Percentiles rank a stretch among this genome's conserved stretches.
phyloP scores from a whole-genome alignment of 2,888 invertebrate species.

The Acleris laterana region DNA sequence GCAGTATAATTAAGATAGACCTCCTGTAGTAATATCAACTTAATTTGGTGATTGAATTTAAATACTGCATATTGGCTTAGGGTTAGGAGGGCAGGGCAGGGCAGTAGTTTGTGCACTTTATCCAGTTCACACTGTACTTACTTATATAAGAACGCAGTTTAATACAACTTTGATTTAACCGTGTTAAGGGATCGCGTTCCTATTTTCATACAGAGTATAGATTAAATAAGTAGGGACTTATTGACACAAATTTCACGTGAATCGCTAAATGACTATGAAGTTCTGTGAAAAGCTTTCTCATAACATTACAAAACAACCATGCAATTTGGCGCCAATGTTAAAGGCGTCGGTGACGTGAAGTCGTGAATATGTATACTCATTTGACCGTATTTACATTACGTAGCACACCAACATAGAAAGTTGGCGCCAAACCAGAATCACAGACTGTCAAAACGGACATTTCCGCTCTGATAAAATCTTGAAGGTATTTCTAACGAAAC shows the following conservation, averaged over 20 bases:
- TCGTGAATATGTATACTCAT: constrained; percentile 17
- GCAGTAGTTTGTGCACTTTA: too few relatives aligned
- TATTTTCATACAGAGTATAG: too few relatives aligned
- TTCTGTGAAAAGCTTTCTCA: background rate
- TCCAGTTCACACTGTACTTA: too few relatives aligned
- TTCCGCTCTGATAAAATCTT: constrained; percentile 29
- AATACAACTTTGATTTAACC: background rate
- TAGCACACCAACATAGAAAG: constrained; percentile 35
- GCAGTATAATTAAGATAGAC: too few relatives aligned
- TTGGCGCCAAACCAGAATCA: constrained; percentile 35
- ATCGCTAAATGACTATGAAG: background rate
- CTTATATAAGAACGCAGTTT: constrained; percentile 8
- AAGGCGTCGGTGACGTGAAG: constrained; percentile 19
- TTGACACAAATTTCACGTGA: background rate
- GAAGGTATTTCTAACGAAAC: constrained; percentile 9
- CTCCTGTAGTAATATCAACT: too few relatives aligned
- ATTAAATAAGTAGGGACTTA: too few relatives aligned
- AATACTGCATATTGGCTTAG: too few relatives aligned
- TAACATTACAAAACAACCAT: background rate
- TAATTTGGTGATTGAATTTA: too few relatives aligned
- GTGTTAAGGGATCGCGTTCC: too few relatives aligned
- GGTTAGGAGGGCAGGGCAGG: too few relatives aligned
- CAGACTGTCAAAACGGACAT: constrained; percentile 20
- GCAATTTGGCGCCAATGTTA: constrained; percentile 21
- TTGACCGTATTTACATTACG: constrained; percentile 20